Conservation (phyloP, 2,797 vertebrate species). For the Eulemur mongoz region DNA sequence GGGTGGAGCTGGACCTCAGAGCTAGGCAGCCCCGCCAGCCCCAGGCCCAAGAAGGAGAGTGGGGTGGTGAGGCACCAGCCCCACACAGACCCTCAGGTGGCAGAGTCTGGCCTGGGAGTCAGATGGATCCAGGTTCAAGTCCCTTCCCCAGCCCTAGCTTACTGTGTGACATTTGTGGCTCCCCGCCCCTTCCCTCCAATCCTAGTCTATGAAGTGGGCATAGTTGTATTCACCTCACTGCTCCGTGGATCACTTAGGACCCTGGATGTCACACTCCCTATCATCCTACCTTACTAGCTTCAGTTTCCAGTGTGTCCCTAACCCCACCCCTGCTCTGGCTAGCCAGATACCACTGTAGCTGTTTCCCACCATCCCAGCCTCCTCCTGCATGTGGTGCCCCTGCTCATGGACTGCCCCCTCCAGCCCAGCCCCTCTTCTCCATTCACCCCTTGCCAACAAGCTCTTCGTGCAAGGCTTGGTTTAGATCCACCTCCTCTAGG, state of each 20-base stretch:
- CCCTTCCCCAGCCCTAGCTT: neutral
- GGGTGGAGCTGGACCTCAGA: neutral
- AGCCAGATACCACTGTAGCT: too few species aligned
- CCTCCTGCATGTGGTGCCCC: accelerated
- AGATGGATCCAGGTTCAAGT: neutral
- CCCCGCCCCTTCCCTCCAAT: neutral
- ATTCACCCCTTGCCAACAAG: too few species aligned
- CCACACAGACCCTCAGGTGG: neutral
- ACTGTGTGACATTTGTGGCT: neutral
- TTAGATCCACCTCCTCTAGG: neutral
- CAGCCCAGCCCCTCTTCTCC: neutral
- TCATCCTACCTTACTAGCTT: neutral
- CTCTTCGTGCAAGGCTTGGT: too few species aligned
- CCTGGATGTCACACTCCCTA: neutral
- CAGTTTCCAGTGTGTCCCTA: neutral
- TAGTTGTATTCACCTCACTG: neutral
- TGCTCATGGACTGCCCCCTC: too few species aligned
- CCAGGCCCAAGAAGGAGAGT: neutral
- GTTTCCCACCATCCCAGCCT: neutral
- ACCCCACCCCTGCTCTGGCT: neutral
- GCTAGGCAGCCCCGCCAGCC: neutral
- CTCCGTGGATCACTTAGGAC: neutral
- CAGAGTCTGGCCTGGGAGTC: neutral
- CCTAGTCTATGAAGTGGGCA: neutral
- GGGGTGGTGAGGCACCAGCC: neutral